A percentile compares a stretch with the other conserved stretches of the same genome.
These are phyloP conservation scores for Turnix velox DNA, from an alignment of 2,113 vertebrate species.

Conservation along the genomic window DNA sequence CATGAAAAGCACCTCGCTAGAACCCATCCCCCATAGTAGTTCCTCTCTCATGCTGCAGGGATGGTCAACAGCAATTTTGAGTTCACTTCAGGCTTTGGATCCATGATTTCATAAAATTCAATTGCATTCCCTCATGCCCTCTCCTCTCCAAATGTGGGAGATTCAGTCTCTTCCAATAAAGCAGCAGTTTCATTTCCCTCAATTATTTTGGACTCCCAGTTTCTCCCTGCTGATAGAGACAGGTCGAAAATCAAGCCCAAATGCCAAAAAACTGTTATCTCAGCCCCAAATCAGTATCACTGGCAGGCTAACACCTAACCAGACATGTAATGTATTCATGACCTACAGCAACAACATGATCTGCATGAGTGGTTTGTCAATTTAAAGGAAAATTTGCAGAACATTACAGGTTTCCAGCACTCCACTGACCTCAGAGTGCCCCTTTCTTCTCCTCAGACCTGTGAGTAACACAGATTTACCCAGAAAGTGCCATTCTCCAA, in stretches of 20 bases:
- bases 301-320: background rate
- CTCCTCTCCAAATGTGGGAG: background rate
- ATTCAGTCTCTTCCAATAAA: background rate
- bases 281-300: background rate
- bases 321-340: background rate
- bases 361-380: background rate
- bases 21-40: background rate
- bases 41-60: fast-evolving
- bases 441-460: background rate
- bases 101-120: background rate
- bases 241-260: background rate
- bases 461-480: background rate
- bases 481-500: background rate
- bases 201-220: background rate
- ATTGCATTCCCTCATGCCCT: fast-evolving
- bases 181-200: background rate
- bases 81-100: background rate
- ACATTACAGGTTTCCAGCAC: background rate
- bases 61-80: background rate
- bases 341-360: background rate
- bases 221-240: background rate
- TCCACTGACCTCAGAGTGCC: background rate
- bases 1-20: fast-evolving
- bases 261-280: background rate
- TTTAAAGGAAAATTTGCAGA: background rate